Conservation (phyloP, 35 echinoderm and acorn worm species). For the Acanthaster planci region DNA sequence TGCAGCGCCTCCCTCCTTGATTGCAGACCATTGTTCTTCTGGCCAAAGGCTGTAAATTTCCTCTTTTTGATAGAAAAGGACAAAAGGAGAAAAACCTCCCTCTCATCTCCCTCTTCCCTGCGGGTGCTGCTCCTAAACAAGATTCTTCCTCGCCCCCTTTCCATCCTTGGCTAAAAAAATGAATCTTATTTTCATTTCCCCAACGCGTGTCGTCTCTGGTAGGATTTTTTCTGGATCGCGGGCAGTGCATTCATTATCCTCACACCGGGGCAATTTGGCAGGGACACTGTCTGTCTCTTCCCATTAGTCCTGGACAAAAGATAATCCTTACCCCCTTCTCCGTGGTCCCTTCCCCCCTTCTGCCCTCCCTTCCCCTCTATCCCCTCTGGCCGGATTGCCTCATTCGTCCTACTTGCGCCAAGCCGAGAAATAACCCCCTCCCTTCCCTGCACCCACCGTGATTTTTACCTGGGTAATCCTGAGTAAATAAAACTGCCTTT, state of each 20-base stretch:
- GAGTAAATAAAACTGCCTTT: slow-evolving; percentile 8
- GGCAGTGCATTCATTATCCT: slow-evolving; percentile 10
- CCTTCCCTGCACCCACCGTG: neutral
- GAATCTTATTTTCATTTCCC: slow-evolving; percentile 18
- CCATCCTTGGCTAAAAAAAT: neutral
- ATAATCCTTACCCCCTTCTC: neutral
- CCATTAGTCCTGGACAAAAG: slow-evolving; percentile 14
- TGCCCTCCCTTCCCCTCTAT: too few relatives aligned
- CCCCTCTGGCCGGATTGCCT: too few relatives aligned
- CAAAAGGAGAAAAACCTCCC: neutral
- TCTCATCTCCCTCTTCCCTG: neutral
- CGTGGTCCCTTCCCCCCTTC: neutral
- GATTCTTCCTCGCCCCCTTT: neutral
- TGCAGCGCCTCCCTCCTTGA: slow-evolving; percentile 3
- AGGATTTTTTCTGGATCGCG: neutral
- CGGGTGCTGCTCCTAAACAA: neutral
- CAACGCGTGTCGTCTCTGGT: neutral
- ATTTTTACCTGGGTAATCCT: neutral
- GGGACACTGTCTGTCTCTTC: neutral
- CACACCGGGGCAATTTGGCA: neutral
- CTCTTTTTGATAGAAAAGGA: neutral
- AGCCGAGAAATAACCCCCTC: neutral
- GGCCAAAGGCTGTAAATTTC: slow-evolving; percentile 15
- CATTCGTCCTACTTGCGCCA: too few relatives aligned
- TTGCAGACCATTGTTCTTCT: neutral